Evolutionary conservation across 2,797 vertebrate genomes (phyloP).

Genomic region (Danio tinwini): DNA sequence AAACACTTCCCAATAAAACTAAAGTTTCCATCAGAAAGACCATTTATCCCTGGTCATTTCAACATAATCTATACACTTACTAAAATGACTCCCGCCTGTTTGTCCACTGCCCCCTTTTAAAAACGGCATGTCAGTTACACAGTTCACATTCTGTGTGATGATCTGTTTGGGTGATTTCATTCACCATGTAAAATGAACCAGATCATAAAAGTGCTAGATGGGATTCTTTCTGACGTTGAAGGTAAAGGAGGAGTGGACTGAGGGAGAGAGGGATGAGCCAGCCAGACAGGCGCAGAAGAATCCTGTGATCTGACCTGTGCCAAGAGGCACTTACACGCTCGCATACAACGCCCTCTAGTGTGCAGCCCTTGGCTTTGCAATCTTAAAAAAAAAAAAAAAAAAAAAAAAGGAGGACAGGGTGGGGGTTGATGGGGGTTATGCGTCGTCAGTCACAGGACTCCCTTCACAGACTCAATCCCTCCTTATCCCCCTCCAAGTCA

Average conservation of each 20-base stretch:
- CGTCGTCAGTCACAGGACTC: conserved; percentile 64
- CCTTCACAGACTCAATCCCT: conserved; percentile 43
- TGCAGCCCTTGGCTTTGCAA: conserved; percentile 53
- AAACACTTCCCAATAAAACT: conserved; percentile 28
- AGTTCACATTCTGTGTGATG: conserved; percentile 64
- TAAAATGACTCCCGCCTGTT: conserved; percentile 1
- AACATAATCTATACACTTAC: conserved; percentile 39
- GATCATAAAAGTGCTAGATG: conserved; percentile 59
- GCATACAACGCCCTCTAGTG: conserved; percentile 75
- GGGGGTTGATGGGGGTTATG: too few species aligned
- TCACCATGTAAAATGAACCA: conserved; percentile 61
- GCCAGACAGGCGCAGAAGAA: conserved; percentile 45
- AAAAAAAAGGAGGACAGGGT: not conserved
- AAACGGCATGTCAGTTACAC: conserved; percentile 60
- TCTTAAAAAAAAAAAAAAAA: not conserved
- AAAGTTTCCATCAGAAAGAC: conserved; percentile 59
- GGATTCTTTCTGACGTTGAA: conserved; percentile 40
- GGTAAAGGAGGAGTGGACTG: conserved; percentile 50
- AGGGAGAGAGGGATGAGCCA: conserved; percentile 23
- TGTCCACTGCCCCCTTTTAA: conserved; percentile 51
- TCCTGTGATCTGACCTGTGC: conserved; percentile 42
- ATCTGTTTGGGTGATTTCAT: conserved; percentile 62
- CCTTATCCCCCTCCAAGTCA: conserved; percentile 60
- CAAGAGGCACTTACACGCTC: conserved; percentile 49
- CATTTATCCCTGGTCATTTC: conserved; percentile 24